Percentiles rank a stretch among this genome's conserved stretches.
Conservation (phyloP, 2,888 invertebrate genomes). For the Phrixothrix hirtus region DNA sequence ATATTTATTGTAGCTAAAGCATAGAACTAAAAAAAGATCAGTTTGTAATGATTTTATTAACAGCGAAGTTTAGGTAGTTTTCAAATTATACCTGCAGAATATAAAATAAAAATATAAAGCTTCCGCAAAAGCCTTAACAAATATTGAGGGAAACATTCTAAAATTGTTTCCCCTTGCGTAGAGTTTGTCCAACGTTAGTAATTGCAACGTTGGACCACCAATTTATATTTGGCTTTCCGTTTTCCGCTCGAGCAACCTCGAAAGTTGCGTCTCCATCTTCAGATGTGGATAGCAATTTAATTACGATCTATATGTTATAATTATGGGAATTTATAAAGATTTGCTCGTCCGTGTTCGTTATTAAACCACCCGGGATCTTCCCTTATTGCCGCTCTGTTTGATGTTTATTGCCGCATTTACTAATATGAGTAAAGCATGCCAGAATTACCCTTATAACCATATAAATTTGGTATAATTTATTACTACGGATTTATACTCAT, state of each 20-base stretch:
- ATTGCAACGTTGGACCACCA: slow-evolving; percentile 14
- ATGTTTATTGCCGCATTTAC: slow-evolving; percentile 34
- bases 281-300: slow-evolving; percentile 53
- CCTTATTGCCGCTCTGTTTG: slow-evolving; percentile 36
- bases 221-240: slow-evolving; percentile 39
- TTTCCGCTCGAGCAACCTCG: slow-evolving; percentile 47
- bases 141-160: background rate
- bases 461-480: slow-evolving; percentile 24
- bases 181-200: slow-evolving; percentile 5
- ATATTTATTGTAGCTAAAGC: no score
- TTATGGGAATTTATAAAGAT: slow-evolving; percentile 56
- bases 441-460: slow-evolving; percentile 22
- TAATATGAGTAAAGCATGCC: slow-evolving; percentile 26
- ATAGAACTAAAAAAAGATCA: no score
- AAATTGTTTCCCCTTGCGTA: background rate
- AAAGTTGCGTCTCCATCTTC: slow-evolving; percentile 43
- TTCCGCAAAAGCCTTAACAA: background rate
- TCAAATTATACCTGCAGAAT: background rate
- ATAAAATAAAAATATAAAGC: background rate
- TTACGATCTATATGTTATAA: slow-evolving; percentile 56
- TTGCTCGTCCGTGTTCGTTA: slow-evolving; percentile 50
- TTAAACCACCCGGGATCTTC: slow-evolving; percentile 44
- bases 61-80: background rate
- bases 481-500: background rate
- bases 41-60: no score